Evolutionary conservation across 2,888 invertebrate species (phyloP).

Genomic region (Synanthedon tipuliformis): DNA sequence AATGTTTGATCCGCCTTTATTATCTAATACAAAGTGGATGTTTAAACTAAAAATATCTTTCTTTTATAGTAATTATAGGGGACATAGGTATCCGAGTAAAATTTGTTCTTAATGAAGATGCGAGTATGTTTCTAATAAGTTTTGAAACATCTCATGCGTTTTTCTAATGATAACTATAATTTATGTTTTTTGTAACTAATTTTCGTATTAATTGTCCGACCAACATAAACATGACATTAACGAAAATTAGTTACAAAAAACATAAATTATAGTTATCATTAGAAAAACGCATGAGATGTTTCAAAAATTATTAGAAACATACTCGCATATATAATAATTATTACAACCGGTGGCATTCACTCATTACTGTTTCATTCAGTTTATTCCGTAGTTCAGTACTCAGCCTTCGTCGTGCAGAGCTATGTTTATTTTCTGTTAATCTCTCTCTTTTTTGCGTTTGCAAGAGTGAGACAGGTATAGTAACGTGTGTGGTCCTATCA

Average conservation of each 20-base stretch:
- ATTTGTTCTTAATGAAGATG: slow-evolving; percentile 29
- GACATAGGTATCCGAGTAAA: slow-evolving; percentile 33
- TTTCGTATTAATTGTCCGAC: too few relatives aligned
- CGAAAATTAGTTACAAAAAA: too few relatives aligned
- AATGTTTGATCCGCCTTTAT: slow-evolving; percentile 69
- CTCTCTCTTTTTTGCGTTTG: slow-evolving; percentile 28
- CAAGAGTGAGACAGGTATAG: slow-evolving; percentile 38
- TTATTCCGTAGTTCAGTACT: neutral
- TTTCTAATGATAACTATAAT: too few relatives aligned
- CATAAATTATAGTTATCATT: too few relatives aligned
- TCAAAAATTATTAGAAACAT: too few relatives aligned
- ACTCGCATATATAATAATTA: slow-evolving; percentile 3
- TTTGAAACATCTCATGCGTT: too few relatives aligned
- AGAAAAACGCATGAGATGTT: too few relatives aligned
- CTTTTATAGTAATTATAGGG: slow-evolving; percentile 43
- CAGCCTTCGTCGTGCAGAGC: neutral
- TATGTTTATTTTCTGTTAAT: slow-evolving; percentile 9
- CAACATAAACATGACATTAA: too few relatives aligned
- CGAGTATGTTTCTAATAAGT: slow-evolving; percentile 4
- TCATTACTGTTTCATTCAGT: neutral
- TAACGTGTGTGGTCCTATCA: slow-evolving; percentile 61
- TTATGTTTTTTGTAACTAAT: too few relatives aligned
- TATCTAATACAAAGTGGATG: slow-evolving; percentile 58
- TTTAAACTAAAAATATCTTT: slow-evolving; percentile 52
- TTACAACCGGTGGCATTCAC: neutral